Evolutionary conservation across 2,113 vertebrate species (phyloP).

Genomic region (Prionailurus bengalensis): DNA sequence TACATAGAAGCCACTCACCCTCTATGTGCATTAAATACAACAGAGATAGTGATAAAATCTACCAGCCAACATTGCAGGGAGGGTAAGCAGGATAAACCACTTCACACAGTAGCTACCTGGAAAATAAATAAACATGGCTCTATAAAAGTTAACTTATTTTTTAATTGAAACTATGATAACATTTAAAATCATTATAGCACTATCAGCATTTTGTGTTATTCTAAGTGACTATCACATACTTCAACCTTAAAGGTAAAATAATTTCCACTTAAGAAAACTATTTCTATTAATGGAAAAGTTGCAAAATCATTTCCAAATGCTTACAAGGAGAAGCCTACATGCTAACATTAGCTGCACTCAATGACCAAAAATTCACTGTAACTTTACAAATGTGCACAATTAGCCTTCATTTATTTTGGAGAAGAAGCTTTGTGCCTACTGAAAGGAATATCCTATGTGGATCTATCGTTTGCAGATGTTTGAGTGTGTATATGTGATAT

Average conservation of each 20-base stretch:
- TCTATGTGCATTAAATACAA: background rate
- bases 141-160: conserved; percentile 15
- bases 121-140: background rate
- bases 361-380: background rate
- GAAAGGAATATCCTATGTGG: background rate
- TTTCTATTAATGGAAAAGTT: background rate
- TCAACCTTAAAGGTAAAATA: conserved; percentile 28
- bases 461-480: background rate
- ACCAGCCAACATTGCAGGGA: background rate
- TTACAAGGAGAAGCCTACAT: background rate
- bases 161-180: background rate
- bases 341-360: background rate
- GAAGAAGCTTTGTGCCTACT: background rate
- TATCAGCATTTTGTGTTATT: conserved; percentile 2
- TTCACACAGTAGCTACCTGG: background rate
- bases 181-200: background rate
- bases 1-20: background rate
- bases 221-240: background rate
- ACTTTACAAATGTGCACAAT: background rate
- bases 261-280: background rate
- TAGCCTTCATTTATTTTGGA: background rate
- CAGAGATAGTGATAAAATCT: background rate
- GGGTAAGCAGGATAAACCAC: background rate
- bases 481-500: background rate
- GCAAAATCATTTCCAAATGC: background rate